These are phyloP conservation scores for Puntigrus tetrazona DNA, from an alignment of 2,113 vertebrate genomes.

Conservation along the genomic window DNA sequence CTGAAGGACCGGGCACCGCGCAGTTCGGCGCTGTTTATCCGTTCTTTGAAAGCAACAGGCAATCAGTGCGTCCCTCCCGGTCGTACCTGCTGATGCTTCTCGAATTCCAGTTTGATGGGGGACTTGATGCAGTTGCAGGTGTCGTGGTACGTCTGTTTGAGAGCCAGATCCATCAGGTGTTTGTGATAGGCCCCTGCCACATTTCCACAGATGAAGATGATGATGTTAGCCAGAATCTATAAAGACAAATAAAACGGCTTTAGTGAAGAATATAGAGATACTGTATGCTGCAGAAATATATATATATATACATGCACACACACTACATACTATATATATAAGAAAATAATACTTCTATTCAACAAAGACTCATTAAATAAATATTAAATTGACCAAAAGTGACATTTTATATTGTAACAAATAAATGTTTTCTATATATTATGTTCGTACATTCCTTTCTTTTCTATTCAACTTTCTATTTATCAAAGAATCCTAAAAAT, in stretches of 20 bases:
- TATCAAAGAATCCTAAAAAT: too few relatives aligned
- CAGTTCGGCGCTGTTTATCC: neutral
- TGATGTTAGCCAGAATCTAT: constrained; percentile 93
- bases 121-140: constrained; percentile 98
- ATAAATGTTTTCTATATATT: too few relatives aligned
- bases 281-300: neutral
- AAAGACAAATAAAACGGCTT: constrained; percentile 8
- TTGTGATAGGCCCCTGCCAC: constrained; percentile 95
- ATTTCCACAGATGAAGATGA: constrained; percentile 97
- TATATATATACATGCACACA: too few relatives aligned
- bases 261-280: neutral
- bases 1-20: neutral
- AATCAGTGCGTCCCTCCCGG: neutral
- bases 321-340: too few relatives aligned
- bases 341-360: too few relatives aligned
- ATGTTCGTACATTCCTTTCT: too few relatives aligned
- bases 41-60: neutral
- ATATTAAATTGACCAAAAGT: too few relatives aligned
- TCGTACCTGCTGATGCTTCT: constrained; percentile 95
- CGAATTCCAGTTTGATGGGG: constrained; percentile 95
- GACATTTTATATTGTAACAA: too few relatives aligned
- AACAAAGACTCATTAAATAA: too few relatives aligned
- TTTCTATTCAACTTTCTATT: too few relatives aligned
- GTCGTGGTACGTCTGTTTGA: constrained; percentile 95
- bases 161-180: constrained; percentile 93